Evolutionary conservation across 2,113 vertebrate genomes (phyloP).

Genomic region (Petaurus breviceps): DNA sequence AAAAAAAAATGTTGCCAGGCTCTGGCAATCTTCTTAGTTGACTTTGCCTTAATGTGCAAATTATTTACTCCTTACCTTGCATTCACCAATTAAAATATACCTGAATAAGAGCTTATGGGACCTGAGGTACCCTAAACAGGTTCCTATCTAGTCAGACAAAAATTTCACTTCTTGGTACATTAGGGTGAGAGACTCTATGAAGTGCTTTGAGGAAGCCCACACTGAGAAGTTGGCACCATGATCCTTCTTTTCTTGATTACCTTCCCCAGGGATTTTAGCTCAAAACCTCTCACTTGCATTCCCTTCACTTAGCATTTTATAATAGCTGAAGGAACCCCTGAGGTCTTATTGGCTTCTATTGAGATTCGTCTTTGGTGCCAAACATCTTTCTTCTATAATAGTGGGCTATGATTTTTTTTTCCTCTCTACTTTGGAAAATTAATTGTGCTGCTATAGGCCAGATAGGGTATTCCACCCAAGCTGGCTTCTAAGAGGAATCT

Average conservation of each 20-base stretch:
- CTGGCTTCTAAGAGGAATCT: constrained; percentile 68
- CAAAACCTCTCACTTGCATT: constrained; percentile 58
- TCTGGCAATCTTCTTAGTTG: background rate
- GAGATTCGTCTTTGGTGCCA: constrained; percentile 70
- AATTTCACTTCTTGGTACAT: constrained; percentile 47
- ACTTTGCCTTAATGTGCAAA: background rate
- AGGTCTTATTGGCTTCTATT: constrained; percentile 69
- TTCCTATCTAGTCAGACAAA: constrained; percentile 38
- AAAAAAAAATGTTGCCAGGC: background rate
- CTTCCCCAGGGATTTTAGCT: constrained; percentile 64
- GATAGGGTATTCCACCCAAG: constrained; percentile 45
- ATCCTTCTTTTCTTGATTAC: constrained; percentile 70
- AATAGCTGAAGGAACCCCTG: constrained; percentile 69
- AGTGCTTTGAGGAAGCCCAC: constrained; percentile 54
- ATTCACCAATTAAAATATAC: background rate
- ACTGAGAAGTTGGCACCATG: constrained; percentile 61
- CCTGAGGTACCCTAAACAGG: constrained; percentile 51
- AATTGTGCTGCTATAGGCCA: constrained; percentile 56
- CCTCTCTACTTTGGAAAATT: constrained; percentile 57
- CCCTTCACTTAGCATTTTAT: constrained; percentile 71
- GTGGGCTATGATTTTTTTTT: constrained; percentile 26
- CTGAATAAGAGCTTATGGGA: background rate
- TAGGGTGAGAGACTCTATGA: constrained; percentile 70
- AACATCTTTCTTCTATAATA: constrained; percentile 69
- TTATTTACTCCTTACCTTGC: background rate